phyloP scores from a whole-genome alignment of 2,113 vertebrate species.

The Cercocebus atys region DNA sequence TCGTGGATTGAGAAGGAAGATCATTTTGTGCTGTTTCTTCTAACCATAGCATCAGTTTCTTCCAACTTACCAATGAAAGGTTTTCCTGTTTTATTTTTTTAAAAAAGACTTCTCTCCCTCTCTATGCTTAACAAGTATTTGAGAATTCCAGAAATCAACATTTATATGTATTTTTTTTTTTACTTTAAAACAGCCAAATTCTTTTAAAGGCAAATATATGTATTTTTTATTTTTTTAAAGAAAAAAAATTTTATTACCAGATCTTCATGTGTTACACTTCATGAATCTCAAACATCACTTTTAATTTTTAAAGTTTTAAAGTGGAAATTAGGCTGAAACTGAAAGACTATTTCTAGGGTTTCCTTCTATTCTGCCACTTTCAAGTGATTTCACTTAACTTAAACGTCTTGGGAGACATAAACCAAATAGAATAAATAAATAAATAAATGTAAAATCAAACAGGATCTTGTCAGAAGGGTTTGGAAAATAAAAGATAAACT shows the following conservation, averaged over 20 bases:
- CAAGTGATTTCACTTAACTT: not conserved
- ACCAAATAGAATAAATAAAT: not conserved
- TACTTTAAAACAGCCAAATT: conserved; percentile 7
- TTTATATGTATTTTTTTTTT: not conserved
- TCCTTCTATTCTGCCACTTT: not conserved
- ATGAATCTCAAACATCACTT: not conserved
- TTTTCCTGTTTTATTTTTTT: not conserved
- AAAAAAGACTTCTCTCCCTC: not conserved
- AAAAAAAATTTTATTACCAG: not conserved
- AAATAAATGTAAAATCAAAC: not conserved
- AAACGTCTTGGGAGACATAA: not conserved
- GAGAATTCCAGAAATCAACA: conserved; percentile 34
- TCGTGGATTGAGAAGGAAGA: not conserved
- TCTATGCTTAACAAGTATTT: not conserved
- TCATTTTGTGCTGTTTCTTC: not conserved
- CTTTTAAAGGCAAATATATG: not conserved
- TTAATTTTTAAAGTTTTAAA: conserved; percentile 17
- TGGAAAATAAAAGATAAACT: conserved; percentile 33
- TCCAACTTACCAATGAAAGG: conserved; percentile 6
- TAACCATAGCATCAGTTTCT: not conserved
- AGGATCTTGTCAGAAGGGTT: not conserved
- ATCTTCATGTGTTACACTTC: not conserved
- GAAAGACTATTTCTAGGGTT: not conserved
- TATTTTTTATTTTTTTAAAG: conserved; percentile 2
- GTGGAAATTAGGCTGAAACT: not conserved